phyloP scores from a whole-genome alignment of 1,140 invertebrate species.

The Drosophila navojoa region DNA sequence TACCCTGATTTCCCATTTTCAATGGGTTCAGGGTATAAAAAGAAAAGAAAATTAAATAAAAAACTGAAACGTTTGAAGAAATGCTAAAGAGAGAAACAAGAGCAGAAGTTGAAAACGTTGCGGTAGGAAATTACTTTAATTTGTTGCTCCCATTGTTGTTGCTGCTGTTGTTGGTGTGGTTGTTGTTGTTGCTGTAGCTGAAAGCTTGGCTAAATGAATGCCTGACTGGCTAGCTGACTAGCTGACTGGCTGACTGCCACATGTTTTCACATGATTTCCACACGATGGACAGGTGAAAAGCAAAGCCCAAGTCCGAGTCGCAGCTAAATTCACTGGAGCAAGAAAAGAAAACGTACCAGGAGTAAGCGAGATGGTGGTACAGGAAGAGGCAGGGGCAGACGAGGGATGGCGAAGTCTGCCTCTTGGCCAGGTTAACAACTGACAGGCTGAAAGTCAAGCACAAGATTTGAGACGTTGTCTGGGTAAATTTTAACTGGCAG shows the following conservation, averaged over 20 bases:
- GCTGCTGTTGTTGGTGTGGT: constrained; percentile 16
- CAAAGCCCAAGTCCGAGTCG: constrained; percentile 60
- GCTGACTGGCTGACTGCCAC: constrained; percentile 57
- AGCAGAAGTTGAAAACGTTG: constrained; percentile 61
- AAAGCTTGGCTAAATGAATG: constrained; percentile 75
- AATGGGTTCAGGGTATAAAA: no score
- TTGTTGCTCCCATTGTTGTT: constrained; percentile 67
- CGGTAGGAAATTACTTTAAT: constrained; percentile 82
- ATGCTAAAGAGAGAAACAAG: constrained; percentile 42
- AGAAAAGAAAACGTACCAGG: constrained; percentile 52
- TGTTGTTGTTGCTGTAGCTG: constrained; percentile 44
- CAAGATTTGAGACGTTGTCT: constrained; percentile 63
- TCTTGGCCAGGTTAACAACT: constrained; percentile 57
- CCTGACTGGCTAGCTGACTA: constrained; percentile 57
- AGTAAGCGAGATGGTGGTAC: neutral
- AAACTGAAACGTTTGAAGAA: constrained; percentile 28
- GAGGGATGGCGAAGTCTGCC: constrained; percentile 14
- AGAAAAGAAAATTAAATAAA: constrained; percentile 11
- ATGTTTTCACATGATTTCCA: constrained; percentile 82
- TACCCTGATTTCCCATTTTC: no score
- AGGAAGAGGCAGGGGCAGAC: no score
- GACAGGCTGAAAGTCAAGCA: constrained; percentile 59
- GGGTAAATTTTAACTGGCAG: constrained; percentile 45
- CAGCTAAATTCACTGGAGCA: constrained; percentile 58
- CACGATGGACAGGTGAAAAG: constrained; percentile 79